These are phyloP conservation scores for Lithophane leautieri DNA, from an alignment of 2,888 invertebrate genomes.

Conservation along the genomic window DNA sequence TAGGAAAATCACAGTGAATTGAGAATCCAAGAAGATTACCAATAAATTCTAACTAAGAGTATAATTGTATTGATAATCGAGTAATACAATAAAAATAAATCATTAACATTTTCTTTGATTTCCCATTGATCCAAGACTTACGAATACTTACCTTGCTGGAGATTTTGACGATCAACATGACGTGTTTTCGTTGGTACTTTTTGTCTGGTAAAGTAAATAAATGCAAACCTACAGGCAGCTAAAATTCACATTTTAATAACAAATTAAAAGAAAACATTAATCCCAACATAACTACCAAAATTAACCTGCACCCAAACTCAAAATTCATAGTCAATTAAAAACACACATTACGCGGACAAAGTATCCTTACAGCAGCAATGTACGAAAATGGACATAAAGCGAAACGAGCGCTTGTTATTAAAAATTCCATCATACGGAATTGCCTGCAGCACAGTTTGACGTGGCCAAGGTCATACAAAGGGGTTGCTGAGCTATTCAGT, in stretches of 20 bases:
- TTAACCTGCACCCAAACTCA: slow-evolving; percentile 65
- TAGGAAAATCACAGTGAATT: background rate
- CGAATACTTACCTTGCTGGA: background rate
- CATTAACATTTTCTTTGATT: background rate
- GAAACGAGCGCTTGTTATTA: slow-evolving; percentile 79
- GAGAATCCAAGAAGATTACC: background rate
- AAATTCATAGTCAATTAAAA: slow-evolving; percentile 81
- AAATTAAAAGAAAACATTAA: slow-evolving; percentile 1
- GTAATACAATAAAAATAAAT: background rate
- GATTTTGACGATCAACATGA: too few relatives aligned
- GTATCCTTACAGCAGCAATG: slow-evolving; percentile 69
- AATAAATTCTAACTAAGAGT: background rate
- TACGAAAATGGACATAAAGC: slow-evolving; percentile 81
- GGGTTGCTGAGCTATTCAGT: slow-evolving; percentile 75
- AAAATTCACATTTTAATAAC: background rate
- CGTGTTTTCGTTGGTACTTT: too few relatives aligned
- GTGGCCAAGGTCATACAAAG: slow-evolving; percentile 80
- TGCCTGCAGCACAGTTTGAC: slow-evolving; percentile 73
- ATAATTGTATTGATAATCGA: too few relatives aligned
- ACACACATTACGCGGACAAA: slow-evolving; percentile 48
- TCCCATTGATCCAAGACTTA: background rate
- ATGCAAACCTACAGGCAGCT: too few relatives aligned
- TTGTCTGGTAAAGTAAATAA: too few relatives aligned
- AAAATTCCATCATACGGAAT: slow-evolving; percentile 86
- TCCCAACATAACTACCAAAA: slow-evolving; percentile 16